Base-by-base conservation (phyloP, 2,797 vertebrate genomes). In the Rallus crepitans region DNA sequence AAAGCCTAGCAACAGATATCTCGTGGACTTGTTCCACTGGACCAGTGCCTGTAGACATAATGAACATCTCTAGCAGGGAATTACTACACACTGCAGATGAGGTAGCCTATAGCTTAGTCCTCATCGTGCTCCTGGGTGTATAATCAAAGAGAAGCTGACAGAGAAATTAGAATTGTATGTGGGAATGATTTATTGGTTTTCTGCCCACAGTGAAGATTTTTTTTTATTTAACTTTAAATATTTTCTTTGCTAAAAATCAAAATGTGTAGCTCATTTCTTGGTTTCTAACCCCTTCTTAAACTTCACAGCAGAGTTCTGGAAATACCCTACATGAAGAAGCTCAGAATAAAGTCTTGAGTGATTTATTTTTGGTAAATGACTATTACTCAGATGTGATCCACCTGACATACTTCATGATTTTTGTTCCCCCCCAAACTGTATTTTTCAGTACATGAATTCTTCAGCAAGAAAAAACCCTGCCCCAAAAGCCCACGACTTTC, bases 171-270 rank as follows among this genome's bases (percentile, higher is more conserved):
- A 89, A 76, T 10, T 56, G 83, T 89, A 89, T 64, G 63, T 28
- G 72, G 88, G 72, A 88, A 81, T 90, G 37, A 90, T 87, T 95
- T 95, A 78, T 71, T 95, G 73, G 52, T 82, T 89, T 96, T 93
- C 86, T 94, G 70, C 39, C 45, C 42, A 63, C 35, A n/a, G 42
- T 12, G 30, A 81, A 53, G 40, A 15, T 13, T n/a, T 59, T 78
- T 35, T 63, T 65, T 40, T 15, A 16, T 25, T 27, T 14, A 59
- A 50, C 8, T 68, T 35, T 40, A 75, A 83, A 48, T 90, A 70
- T 75, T 93, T 90, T 83, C 47, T 73, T 63, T 66, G 47, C 31
- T 50, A 37, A 25, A 94, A 90, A 81, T 91, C 48, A 28, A 18
- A 83, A 48, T 15, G 12, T 45, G 53, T 55, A 30, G 27, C 66